Evolutionary conservation across 2,113 vertebrate species (phyloP).

Genomic region (Daphoenositta chrysoptera): DNA sequence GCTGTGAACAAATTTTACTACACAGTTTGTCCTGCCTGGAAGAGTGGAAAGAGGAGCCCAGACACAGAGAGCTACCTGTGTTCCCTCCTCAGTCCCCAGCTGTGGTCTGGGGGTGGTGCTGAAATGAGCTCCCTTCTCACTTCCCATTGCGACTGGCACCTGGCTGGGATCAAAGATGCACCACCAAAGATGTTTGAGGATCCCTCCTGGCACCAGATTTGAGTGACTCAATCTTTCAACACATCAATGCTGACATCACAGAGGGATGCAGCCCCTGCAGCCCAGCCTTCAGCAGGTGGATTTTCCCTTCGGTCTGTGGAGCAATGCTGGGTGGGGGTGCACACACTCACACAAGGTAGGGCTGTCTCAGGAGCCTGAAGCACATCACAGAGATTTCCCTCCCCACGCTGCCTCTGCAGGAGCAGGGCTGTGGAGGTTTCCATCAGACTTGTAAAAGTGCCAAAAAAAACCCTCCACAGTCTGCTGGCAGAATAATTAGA

Average conservation of each 20-base stretch:
- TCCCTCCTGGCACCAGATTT: background rate
- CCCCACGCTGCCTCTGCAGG: background rate
- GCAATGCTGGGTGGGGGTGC: background rate
- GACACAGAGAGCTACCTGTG: background rate
- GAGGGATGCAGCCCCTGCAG: background rate
- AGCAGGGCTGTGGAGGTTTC: background rate
- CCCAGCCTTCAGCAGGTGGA: background rate
- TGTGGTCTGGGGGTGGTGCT: background rate
- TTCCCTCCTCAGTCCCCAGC: background rate
- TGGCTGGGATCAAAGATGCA: background rate
- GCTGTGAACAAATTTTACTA: background rate
- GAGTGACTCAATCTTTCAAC: background rate
- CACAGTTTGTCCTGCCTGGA: background rate
- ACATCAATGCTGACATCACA: background rate
- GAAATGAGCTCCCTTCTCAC: background rate
- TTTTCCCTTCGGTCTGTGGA: background rate
- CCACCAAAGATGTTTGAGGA: background rate
- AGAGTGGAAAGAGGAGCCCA: background rate
- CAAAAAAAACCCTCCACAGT: background rate
- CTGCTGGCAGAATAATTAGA: background rate
- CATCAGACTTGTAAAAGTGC: background rate
- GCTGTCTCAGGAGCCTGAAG: background rate
- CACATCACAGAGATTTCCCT: background rate
- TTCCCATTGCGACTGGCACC: accelerated
- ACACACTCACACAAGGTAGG: background rate